These are phyloP conservation scores for Pseudococcus viburni DNA, from an alignment of 2,888 invertebrate genomes.

Conservation along the genomic window DNA sequence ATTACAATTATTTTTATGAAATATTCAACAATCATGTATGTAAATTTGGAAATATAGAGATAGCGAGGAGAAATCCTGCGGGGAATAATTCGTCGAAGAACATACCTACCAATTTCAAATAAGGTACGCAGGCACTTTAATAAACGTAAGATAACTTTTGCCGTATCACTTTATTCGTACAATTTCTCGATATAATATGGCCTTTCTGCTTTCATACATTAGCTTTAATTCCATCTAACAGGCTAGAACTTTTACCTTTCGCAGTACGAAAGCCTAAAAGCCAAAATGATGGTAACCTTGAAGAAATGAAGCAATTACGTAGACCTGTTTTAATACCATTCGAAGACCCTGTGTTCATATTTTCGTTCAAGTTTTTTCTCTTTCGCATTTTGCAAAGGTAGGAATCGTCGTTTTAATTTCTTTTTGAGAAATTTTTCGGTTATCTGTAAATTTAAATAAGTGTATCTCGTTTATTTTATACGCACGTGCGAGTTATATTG, in stretches of 20 bases:
- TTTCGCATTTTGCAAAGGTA: no score
- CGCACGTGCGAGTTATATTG: conserved; percentile 17
- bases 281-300: conserved; percentile 35
- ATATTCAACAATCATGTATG: not conserved
- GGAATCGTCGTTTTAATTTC: not conserved
- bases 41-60: not conserved
- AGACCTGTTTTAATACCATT: conserved; percentile 20
- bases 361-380: not conserved
- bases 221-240: conserved; percentile 28
- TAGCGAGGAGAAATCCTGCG: not conserved
- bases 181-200: conserved; percentile 28
- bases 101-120: conserved; percentile 2
- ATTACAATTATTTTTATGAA: not conserved
- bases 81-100: not conserved
- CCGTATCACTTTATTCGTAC: not conserved
- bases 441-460: conserved; percentile 7
- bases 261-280: conserved; percentile 20
- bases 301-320: conserved; percentile 26
- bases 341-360: not conserved
- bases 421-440: not conserved
- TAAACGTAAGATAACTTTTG: conserved; percentile 17
- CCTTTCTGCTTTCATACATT: conserved; percentile 28
- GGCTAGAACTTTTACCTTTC: conserved; percentile 29
- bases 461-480: not conserved
- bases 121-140: not conserved